Evolutionary conservation across 2,113 vertebrate species (phyloP).

Genomic region (Rhadina sibilatrix): DNA sequence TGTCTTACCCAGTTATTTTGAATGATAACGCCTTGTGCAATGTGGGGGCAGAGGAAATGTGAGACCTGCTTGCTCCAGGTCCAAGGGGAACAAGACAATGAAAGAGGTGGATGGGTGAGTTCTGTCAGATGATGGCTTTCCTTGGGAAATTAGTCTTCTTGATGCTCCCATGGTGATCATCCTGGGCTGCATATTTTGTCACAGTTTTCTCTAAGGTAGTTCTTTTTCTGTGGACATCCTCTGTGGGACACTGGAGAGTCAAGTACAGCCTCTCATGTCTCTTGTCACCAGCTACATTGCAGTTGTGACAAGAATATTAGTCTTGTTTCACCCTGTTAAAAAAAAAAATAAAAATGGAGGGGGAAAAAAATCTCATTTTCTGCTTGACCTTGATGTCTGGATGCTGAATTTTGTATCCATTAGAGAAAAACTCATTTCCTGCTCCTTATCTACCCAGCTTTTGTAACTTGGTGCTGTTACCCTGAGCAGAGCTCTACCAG

Average conservation of each 20-base stretch:
- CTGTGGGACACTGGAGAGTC: background rate
- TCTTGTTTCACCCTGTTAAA: background rate
- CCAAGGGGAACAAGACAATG: background rate
- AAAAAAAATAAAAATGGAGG: background rate
- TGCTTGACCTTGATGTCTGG: background rate
- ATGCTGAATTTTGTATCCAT: background rate
- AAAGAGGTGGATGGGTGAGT: background rate
- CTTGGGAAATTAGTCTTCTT: background rate
- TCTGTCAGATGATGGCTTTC: background rate
- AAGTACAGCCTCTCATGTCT: background rate
- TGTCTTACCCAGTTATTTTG: background rate
- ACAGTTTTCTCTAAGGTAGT: background rate
- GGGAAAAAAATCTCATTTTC: background rate
- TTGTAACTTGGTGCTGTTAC: background rate
- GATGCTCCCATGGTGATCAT: background rate
- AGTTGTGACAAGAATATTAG: background rate
- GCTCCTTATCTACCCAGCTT: background rate
- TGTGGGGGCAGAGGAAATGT: background rate
- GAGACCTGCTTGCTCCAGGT: background rate
- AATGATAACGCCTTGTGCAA: background rate
- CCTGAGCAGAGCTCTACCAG: background rate
- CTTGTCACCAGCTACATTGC: background rate
- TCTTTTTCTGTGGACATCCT: background rate
- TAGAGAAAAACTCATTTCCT: conserved; percentile 1
- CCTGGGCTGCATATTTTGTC: background rate